Evolutionary conservation across 2,888 invertebrate genomes (phyloP).

Genomic region (Cantharis flavilabris): DNA sequence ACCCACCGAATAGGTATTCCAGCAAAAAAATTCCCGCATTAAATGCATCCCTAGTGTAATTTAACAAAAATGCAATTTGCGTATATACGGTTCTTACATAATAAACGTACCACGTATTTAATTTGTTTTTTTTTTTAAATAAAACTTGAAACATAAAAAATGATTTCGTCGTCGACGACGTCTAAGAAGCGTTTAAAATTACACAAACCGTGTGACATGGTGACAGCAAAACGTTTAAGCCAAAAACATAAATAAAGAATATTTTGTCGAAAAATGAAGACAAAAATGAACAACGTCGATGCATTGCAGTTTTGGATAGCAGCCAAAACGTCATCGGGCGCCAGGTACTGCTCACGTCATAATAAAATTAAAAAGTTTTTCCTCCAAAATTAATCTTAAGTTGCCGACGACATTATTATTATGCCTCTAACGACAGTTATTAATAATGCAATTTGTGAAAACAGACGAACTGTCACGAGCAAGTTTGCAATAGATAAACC

Average conservation of each 20-base stretch:
- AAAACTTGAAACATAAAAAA: not conserved
- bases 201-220: not conserved
- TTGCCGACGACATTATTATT: not conserved
- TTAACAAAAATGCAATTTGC: not conserved
- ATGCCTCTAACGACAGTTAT: conserved; percentile 15
- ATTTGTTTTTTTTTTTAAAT: not conserved
- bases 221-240: not conserved
- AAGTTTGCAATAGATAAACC: conserved; percentile 25
- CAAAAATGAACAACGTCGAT: not conserved
- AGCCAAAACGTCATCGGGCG: not conserved
- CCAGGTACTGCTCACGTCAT: not conserved
- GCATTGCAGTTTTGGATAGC: not conserved
- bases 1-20: not conserved
- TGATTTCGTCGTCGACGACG: not conserved
- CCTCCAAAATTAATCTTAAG: not conserved
- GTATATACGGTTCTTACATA: not conserved
- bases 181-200: not conserved
- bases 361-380: not conserved
- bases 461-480: conserved; percentile 41
- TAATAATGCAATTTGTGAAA: conserved; percentile 29
- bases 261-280: not conserved
- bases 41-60: not conserved
- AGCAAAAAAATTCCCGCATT: not conserved
- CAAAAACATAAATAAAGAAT: not conserved
- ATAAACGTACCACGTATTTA: not conserved